These are phyloP conservation scores for Drosophila navojoa DNA, from an alignment of 1,140 invertebrate genomes.

Conservation along the genomic window DNA sequence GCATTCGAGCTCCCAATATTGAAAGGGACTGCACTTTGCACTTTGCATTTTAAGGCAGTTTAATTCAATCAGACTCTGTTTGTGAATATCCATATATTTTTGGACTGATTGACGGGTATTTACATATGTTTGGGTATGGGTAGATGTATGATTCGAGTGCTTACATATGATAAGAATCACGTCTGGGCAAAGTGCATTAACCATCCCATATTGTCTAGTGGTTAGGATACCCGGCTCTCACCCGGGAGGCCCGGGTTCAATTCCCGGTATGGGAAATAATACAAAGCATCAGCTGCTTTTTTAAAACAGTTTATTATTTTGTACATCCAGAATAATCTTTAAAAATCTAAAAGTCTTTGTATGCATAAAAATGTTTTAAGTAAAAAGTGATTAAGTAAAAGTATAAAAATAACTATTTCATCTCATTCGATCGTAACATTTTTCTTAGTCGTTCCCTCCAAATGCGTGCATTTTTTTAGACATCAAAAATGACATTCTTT, in stretches of 20 bases:
- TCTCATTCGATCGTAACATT: no score
- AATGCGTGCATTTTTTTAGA: no score
- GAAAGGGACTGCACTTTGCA: slow-evolving; percentile 27
- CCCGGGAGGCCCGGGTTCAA: slow-evolving; percentile 93
- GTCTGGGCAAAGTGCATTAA: background rate
- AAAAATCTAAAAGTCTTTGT: no score
- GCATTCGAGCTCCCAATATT: slow-evolving; percentile 9
- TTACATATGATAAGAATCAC: background rate
- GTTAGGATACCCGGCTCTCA: slow-evolving; percentile 93
- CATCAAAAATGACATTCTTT: no score
- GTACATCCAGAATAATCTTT: no score
- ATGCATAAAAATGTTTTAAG: no score
- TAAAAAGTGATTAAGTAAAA: no score
- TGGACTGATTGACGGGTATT: slow-evolving; percentile 1
- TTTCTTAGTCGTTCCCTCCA: no score
- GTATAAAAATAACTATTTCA: no score
- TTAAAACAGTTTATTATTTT: slow-evolving; percentile 49
- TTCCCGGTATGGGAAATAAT: slow-evolving; percentile 90
- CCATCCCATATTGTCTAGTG: slow-evolving; percentile 88
- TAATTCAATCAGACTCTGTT: slow-evolving; percentile 44
- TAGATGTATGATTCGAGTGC: background rate
- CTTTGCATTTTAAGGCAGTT: slow-evolving; percentile 43
- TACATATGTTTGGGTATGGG: background rate
- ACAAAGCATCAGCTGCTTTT: no score
- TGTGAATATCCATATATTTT: slow-evolving; percentile 8